Base-by-base conservation (phyloP, 2,888 invertebrate species). In the Odontothrips loti region DNA sequence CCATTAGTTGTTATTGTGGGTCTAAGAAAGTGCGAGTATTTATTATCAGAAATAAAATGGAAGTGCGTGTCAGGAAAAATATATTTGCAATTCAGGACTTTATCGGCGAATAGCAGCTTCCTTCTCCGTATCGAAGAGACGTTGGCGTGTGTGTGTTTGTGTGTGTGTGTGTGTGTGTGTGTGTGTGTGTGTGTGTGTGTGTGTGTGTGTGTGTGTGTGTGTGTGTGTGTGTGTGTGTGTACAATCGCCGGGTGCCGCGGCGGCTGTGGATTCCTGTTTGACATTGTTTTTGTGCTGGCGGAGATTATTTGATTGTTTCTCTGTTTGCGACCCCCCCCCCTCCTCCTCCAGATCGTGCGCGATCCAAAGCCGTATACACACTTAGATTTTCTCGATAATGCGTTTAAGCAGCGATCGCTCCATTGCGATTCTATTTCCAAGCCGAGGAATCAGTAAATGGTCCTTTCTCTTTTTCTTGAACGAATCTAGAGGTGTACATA, bases 261-360 rank as follows among this genome's bases (percentile, higher is more conserved):
- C 68, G 8, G 23, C 68, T 58, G 11, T 10, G 23, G 68, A 43
- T 43, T 43, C 27, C 12, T 10, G 68, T 75, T 75, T 75, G 68
- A 75, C 68, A 75, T 75, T 75, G 68, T 75, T 75, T 75, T 75
- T 75, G 68, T 75, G 10, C 23, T 27, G 23, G 68, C 68, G 27
- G 58, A 20, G 58, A 20, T 58, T 58, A 75, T 75, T 75, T 75
- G 68, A 75, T 75, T 75, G 68, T 75, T 75, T 75, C 68, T 75
- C 68, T 75, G 68, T 75, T 75, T 75, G 68, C 68, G 23, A 75
- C 23, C 27, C 11, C 34, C 34, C 34, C 34, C 34, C 6, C 34
- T 43, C 34, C 34, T 43, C 34, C 34, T 43, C 17, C 20, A 58
- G 58, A 58, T 58, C 58, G 58, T 58, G 58, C 58, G 20, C 58